Evolutionary conservation across 2,888 invertebrate genomes (phyloP).

Genomic region (Crocallis elinguaria): DNA sequence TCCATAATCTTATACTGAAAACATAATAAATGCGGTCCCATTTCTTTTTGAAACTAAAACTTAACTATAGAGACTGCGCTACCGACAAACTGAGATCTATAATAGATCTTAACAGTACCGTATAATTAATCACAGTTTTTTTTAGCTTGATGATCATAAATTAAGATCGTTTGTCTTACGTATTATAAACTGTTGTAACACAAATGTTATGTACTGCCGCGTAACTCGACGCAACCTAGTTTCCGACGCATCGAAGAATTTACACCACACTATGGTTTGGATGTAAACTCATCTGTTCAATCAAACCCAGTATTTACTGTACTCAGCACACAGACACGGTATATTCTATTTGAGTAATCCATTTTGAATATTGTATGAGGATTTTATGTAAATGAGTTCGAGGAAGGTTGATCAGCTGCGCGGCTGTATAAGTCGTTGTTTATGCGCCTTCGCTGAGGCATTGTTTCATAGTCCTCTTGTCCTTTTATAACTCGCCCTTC

Average conservation of each 20-base stretch:
- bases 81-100: not conserved
- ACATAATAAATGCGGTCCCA: no score
- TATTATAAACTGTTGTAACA: slow-evolving; percentile 38
- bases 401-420: slow-evolving; percentile 61
- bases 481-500: slow-evolving; percentile 27
- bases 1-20: not conserved
- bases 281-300: slow-evolving; percentile 52
- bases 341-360: slow-evolving; percentile 40
- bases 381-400: slow-evolving; percentile 58
- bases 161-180: slow-evolving; percentile 29
- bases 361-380: slow-evolving; percentile 44
- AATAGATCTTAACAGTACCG: not conserved
- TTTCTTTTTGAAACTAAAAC: no score
- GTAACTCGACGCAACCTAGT: slow-evolving; percentile 50
- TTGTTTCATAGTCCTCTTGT: slow-evolving; percentile 40
- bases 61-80: not conserved
- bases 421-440: slow-evolving; percentile 62
- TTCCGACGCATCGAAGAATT: slow-evolving; percentile 43
- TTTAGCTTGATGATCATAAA: slow-evolving; percentile 21
- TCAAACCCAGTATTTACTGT: slow-evolving; percentile 42
- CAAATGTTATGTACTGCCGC: slow-evolving; percentile 43
- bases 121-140: slow-evolving; percentile 22
- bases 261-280: slow-evolving; percentile 41
- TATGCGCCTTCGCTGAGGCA: slow-evolving; percentile 47
- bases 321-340: slow-evolving; percentile 32